A percentile compares a stretch with the other conserved stretches of the same genome.
Evolutionary conservation across 2,888 invertebrate species (phyloP).

Genomic region (Sphaerophoria taeniata): DNA sequence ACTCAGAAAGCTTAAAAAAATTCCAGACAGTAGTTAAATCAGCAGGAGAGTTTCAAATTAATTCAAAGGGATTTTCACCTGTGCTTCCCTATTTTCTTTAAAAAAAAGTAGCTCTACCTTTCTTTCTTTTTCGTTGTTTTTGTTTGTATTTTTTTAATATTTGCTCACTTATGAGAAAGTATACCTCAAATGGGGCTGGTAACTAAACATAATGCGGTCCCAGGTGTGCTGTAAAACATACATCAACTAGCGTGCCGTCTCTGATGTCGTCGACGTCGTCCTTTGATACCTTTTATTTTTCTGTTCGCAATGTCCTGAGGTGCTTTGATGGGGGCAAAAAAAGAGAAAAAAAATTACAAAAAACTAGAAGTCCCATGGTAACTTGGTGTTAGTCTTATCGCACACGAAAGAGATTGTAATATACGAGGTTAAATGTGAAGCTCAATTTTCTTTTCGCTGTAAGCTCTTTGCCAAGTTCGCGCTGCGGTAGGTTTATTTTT

Average conservation of each 20-base stretch:
- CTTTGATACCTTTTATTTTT: neutral
- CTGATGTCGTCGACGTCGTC: neutral
- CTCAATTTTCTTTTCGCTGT: slow-evolving; percentile 26
- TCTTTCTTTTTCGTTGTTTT: too few species aligned
- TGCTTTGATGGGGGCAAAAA: too few species aligned
- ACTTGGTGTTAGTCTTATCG: slow-evolving; percentile 45
- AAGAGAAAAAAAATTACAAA: too few species aligned
- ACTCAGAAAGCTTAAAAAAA: neutral
- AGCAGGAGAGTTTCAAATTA: slow-evolving; percentile 67
- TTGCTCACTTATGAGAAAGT: too few species aligned
- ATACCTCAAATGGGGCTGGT: neutral
- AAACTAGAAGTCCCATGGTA: too few species aligned
- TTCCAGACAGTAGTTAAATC: slow-evolving; percentile 55
- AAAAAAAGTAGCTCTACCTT: too few species aligned
- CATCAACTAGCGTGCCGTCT: neutral
- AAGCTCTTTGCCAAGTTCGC: neutral
- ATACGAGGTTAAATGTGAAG: slow-evolving; percentile 61
- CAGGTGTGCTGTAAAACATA: slow-evolving; percentile 47
- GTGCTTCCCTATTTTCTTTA: slow-evolving; percentile 5
- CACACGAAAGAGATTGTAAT: slow-evolving; percentile 54
- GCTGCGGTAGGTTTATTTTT: too few species aligned
- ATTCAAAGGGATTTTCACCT: slow-evolving; percentile 61
- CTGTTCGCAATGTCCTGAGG: too few species aligned
- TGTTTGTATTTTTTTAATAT: too few species aligned
- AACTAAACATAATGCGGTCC: slow-evolving; percentile 15